Base-by-base conservation (phyloP, 2,888 invertebrate species). In the Rotaria magnacalcarata region DNA sequence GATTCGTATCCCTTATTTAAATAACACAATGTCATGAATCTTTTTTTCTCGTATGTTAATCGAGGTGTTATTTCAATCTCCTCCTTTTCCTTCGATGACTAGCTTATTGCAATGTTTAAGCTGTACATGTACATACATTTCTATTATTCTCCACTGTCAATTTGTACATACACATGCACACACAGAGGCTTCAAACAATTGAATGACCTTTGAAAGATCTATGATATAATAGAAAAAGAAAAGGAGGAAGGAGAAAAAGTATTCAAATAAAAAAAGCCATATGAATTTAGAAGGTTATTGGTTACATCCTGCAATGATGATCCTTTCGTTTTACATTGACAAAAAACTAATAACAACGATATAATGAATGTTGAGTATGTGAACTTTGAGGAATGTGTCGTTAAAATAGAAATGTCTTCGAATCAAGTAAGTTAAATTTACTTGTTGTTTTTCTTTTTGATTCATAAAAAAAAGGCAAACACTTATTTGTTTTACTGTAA, bases 201-300 rank as follows among this genome's bases (percentile, higher is more conserved):
- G 34, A 67, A 67, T 67, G 67, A 67, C 67, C 67, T 67, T 67
- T 67, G 67, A 67, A 67, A 16, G 67, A 67, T 67, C 34, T 67
- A 67, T 67, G 67, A 67, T 34, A 67, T 67, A 67, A 67, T 67
- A 67, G 67, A 67, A 27, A 34, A 67, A 67, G 27, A 27, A 24
- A 8, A 60, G 8, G 58, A n/a, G 58, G n/a, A 60, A 60, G 7
- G 58, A 60, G 58, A 58, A 34, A 67, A 16, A 67, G 67, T 67
- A 67, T 34, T 67, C 34, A 34, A 67, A 27, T 11, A 34, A 67
- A 67, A 67, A 34, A 67, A 67, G 34, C 67, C 67, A 67, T 41
- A 67, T 34, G 34, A 14, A 67, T 67, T 67, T 67, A 34, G 67
- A 67, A 67, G 67, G 67, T 67, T 67, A 67, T 34, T 34, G 16